A percentile compares a stretch with the other conserved stretches of the same genome.
Evolutionary conservation across 2,113 vertebrate species (phyloP).

Genomic region (Amphiprion ocellaris): DNA sequence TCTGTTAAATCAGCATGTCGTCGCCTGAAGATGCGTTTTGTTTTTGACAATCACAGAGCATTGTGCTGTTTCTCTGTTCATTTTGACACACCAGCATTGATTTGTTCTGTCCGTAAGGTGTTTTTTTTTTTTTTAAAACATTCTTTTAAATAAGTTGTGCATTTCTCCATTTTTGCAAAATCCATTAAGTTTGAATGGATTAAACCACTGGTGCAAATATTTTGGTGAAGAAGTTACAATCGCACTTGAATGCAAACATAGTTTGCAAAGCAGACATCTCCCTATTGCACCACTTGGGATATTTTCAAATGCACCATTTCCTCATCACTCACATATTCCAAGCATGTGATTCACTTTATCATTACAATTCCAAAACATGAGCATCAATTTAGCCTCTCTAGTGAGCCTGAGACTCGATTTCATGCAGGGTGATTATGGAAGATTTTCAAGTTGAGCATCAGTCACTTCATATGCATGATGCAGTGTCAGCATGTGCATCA

Average conservation of each 20-base stretch:
- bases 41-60: slow-evolving; percentile 19
- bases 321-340: slow-evolving; percentile 59
- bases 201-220: slow-evolving; percentile 33
- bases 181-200: slow-evolving; percentile 7
- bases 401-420: slow-evolving; percentile 58
- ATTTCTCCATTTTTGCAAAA: slow-evolving; percentile 6
- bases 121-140: neutral
- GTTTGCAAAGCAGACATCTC: slow-evolving; percentile 43
- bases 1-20: slow-evolving; percentile 68
- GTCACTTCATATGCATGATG: slow-evolving; percentile 66
- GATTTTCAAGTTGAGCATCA: slow-evolving; percentile 24
- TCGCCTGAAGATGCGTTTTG: slow-evolving; percentile 35
- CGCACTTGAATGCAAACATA: slow-evolving; percentile 25
- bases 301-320: slow-evolving; percentile 43
- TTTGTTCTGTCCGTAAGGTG: slow-evolving; percentile 13
- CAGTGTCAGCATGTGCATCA: slow-evolving; percentile 51
- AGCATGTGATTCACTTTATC: slow-evolving; percentile 63
- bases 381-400: slow-evolving; percentile 53
- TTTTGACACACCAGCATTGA: slow-evolving; percentile 9
- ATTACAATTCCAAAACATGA: slow-evolving; percentile 57
- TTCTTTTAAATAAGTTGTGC: neutral
- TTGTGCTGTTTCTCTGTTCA: neutral
- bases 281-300: slow-evolving; percentile 23
- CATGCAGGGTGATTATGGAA: slow-evolving; percentile 53
- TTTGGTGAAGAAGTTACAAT: slow-evolving; percentile 1